phyloP scores from a whole-genome alignment of 2,888 invertebrate species.

The Agrilus cyanescens region DNA sequence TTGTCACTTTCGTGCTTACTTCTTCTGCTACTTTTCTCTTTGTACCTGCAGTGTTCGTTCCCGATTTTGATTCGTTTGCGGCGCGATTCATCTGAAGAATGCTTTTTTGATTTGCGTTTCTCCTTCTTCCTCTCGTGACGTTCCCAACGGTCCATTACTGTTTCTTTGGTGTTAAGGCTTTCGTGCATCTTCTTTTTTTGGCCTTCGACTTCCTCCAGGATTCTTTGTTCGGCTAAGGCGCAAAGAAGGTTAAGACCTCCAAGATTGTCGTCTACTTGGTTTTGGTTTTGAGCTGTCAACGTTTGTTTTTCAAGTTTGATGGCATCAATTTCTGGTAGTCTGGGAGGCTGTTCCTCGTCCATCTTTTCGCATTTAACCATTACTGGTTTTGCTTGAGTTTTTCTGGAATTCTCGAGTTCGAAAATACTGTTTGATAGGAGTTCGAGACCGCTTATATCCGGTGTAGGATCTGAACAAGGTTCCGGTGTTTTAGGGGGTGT shows the following conservation, averaged over 20 bases:
- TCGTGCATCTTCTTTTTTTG: conserved; percentile 20
- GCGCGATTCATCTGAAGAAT: conserved; percentile 29
- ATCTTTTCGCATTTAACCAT: conserved; percentile 11
- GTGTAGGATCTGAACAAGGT: conserved; percentile 24
- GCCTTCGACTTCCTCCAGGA: conserved; percentile 58
- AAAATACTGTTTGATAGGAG: conserved; percentile 76
- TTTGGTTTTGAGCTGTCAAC: conserved; percentile 38
- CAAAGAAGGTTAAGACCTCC: conserved; percentile 66
- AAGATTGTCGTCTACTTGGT: conserved; percentile 35
- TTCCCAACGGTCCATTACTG: conserved; percentile 17
- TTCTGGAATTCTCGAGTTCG: conserved; percentile 50
- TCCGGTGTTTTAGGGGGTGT: conserved; percentile 6
- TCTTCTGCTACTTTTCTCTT: conserved; percentile 18
- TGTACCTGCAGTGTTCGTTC: conserved; percentile 16
- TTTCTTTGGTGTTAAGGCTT: conserved; percentile 6
- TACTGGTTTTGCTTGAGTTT: conserved; percentile 4
- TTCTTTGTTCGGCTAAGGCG: conserved; percentile 73
- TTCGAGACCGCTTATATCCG: conserved; percentile 72
- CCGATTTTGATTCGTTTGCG: conserved; percentile 31
- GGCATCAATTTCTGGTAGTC: conserved; percentile 17
- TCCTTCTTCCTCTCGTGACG: conserved; percentile 30
- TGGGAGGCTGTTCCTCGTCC: conserved; percentile 27
- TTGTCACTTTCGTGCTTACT: conserved; percentile 18
- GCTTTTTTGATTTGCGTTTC: conserved; percentile 36
- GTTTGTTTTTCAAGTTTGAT: conserved; percentile 29